Conservation (phyloP, 2,888 invertebrate genomes). For the Mayetiola destructor region DNA sequence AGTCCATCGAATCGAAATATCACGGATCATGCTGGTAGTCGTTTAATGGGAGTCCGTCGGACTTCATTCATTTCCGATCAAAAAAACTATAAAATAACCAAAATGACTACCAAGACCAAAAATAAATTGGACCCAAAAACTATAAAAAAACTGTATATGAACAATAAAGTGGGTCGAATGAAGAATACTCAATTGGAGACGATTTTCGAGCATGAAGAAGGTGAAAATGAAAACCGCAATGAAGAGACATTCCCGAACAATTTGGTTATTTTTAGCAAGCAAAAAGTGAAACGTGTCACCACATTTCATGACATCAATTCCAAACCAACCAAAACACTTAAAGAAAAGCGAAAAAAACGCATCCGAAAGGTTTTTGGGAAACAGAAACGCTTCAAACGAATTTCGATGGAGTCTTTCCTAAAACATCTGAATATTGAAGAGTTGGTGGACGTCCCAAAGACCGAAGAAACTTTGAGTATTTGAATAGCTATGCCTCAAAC, state of each 20-base stretch:
- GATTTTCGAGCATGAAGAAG: background rate
- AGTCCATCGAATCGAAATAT: too few species aligned
- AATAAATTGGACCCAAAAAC: background rate
- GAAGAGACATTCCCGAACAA: too few species aligned
- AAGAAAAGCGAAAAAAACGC: background rate
- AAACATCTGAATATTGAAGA: too few species aligned
- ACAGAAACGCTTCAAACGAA: background rate
- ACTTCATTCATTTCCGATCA: too few species aligned
- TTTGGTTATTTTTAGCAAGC: background rate
- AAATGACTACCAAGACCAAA: too few species aligned
- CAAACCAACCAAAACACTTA: background rate
- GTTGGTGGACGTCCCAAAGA: too few species aligned
- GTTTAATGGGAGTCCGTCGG: too few species aligned
- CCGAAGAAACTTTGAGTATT: too few species aligned
- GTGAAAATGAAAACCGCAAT: background rate
- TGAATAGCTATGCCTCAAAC: too few species aligned
- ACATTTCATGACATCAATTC: background rate
- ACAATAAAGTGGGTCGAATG: background rate
- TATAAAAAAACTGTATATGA: background rate
- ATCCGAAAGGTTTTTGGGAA: background rate
- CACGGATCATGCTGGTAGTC: too few species aligned
- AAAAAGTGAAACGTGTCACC: background rate
- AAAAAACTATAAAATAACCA: too few species aligned
- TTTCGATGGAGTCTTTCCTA: background rate
- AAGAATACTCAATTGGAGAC: slow-evolving; percentile 6